Evolutionary conservation across 2,888 invertebrate species (phyloP).

Genomic region (Drosophila nigritarsus): DNA sequence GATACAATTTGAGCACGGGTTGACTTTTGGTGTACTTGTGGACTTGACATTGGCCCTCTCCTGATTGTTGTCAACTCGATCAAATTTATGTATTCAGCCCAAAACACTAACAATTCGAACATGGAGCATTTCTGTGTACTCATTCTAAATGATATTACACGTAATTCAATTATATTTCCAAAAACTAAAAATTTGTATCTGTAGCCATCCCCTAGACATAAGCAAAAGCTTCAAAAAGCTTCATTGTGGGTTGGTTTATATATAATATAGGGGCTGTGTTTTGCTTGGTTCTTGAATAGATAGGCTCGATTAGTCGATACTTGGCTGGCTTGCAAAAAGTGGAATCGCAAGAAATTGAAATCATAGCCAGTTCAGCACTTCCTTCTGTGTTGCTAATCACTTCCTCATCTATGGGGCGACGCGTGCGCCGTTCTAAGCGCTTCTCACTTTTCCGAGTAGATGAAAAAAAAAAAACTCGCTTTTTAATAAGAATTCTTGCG

Average conservation of each 20-base stretch:
- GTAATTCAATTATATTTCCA: fast-evolving
- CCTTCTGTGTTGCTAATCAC: conserved; percentile 77
- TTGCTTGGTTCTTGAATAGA: conserved; percentile 3
- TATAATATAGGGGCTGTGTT: background rate
- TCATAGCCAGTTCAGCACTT: conserved; percentile 74
- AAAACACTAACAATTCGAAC: background rate
- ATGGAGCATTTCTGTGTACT: background rate
- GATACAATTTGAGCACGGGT: background rate
- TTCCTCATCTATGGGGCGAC: conserved; percentile 76
- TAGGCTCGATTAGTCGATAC: conserved; percentile 26
- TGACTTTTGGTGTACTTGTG: conserved; percentile 16
- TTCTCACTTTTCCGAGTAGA: conserved; percentile 75
- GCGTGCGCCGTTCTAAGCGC: conserved; percentile 78
- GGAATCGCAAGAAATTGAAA: conserved; percentile 71
- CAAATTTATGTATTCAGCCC: background rate
- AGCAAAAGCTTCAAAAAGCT: too few species aligned
- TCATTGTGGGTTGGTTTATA: background rate
- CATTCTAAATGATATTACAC: background rate
- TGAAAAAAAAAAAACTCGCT: conserved; percentile 68
- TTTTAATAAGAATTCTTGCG: conserved; percentile 80
- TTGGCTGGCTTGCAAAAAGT: conserved; percentile 56
- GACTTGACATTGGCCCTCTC: conserved; percentile 31
- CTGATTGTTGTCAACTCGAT: conserved; percentile 27
- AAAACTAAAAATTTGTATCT: background rate
- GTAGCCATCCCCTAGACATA: background rate